Base-by-base conservation (phyloP, 2,113 vertebrate genomes). In the Engraulis encrasicolus region DNA sequence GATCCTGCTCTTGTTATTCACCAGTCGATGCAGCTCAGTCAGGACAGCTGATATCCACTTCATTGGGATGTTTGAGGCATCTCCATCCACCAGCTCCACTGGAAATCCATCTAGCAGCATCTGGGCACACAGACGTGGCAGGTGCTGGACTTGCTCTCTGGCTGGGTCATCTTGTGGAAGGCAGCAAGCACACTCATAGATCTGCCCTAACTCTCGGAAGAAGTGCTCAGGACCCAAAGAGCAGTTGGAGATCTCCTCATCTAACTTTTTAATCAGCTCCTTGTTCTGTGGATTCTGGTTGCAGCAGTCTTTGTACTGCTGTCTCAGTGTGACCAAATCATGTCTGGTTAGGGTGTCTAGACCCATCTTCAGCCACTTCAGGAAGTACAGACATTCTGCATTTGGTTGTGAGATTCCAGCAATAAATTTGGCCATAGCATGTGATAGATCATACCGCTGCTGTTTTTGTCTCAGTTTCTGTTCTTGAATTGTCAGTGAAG, bases 361-460 rank as follows among this genome's bases (percentile, higher is more conserved):
- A 34, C 80, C 80, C 1, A 90, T 89, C 82, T 88, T 88, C 84
- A 92, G 20, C 91, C 88, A 91, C 81, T 89, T 89, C 20, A 93
- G 85, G 78, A 90, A 91, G 85, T 85, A 86, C 3, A 23, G 45
- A 0, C 88, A 54, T 12, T 86, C 85, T 2, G 31, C 27, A 17
- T 15, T 71, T 50, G n/a, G n/a, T n/a, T n/a, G n/a, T n/a, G n/a
- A n/a, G n/a, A n/a, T n/a, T n/a, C n/a, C n/a, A n/a, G n/a, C 18
- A 5, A 89, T 36, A 36, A 92, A 92, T 2, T 0, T 0, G 36
- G 0, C 0, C 82, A 89, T 87, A 2, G 74, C 23, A 31, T 82
- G 0, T 0, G 81, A 71, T 0, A 88, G 61, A 5, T 66, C 37
- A 20, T 83, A 23, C 31, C n/a, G 52, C n/a, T 1, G 18, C 14